Conservation (phyloP, 2,797 vertebrate genomes). For the Muscicapa comitata region DNA sequence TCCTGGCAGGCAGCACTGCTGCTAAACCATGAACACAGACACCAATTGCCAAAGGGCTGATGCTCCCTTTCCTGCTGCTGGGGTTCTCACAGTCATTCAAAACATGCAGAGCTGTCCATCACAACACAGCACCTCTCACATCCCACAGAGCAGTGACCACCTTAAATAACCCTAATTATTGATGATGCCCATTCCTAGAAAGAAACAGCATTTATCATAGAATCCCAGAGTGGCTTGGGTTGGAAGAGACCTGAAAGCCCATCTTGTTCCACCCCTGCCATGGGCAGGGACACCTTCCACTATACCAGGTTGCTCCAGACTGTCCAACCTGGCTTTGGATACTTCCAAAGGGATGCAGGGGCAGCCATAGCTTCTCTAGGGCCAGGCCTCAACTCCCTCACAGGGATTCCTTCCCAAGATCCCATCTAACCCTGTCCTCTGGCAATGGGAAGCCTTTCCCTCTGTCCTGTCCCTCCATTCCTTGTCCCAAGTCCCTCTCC, state of each 20-base stretch:
- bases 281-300: background rate
- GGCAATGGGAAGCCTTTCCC: background rate
- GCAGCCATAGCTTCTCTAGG: background rate
- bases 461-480: background rate
- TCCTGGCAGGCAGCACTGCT: background rate
- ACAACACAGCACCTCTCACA: background rate
- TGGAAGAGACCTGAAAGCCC: background rate
- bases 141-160: background rate
- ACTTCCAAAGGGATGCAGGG: background rate
- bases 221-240: background rate
- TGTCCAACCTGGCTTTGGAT: fast-evolving
- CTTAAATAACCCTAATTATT: background rate
- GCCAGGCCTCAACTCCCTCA: background rate
- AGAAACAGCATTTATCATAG: background rate
- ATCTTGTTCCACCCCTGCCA: background rate
- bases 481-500: background rate
- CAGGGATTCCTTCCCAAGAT: background rate
- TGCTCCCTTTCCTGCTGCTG: background rate
- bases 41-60: background rate
- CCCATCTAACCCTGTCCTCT: background rate
- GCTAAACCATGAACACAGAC: background rate
- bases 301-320: fast-evolving
- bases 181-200: background rate
- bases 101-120: background rate
- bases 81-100: background rate